A percentile compares a stretch with the other conserved stretches of the same genome.
These are phyloP conservation scores for Iphiclides podalirius DNA, from an alignment of 2,888 invertebrate species.

Conservation along the genomic window DNA sequence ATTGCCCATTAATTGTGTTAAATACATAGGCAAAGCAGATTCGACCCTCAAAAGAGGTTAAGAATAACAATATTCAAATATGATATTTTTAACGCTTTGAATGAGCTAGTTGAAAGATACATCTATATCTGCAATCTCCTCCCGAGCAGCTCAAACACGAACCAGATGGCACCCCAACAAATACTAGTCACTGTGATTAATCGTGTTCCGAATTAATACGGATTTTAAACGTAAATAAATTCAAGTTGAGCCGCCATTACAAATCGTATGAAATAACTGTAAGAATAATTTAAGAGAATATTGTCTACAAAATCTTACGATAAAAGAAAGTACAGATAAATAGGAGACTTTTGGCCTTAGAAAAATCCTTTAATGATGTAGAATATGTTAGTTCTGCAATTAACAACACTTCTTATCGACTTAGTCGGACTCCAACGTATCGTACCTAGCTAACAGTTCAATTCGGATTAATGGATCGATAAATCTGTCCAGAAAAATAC, in stretches of 20 bases:
- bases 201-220: conserved; percentile 7
- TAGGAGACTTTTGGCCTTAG: no score
- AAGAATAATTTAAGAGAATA: no score
- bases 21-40: neutral
- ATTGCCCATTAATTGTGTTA: neutral
- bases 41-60: neutral
- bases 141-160: conserved; percentile 21
- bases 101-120: conserved; percentile 1
- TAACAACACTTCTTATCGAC: no score
- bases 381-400: no score
- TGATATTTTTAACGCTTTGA: neutral
- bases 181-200: conserved; percentile 16
- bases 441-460: no score
- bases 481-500: no score
- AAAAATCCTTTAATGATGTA: no score
- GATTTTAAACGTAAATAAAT: conserved; percentile 16
- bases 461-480: no score
- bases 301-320: no score
- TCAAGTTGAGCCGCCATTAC: conserved; percentile 12
- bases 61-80: neutral
- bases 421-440: no score
- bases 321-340: no score
- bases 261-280: conserved; percentile 2
- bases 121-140: conserved; percentile 4
- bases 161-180: conserved; percentile 29